Evolutionary conservation across 2,888 invertebrate species (phyloP), one percentile per base, ranked within the genome.

Genomic region (Macaria notata): DNA sequence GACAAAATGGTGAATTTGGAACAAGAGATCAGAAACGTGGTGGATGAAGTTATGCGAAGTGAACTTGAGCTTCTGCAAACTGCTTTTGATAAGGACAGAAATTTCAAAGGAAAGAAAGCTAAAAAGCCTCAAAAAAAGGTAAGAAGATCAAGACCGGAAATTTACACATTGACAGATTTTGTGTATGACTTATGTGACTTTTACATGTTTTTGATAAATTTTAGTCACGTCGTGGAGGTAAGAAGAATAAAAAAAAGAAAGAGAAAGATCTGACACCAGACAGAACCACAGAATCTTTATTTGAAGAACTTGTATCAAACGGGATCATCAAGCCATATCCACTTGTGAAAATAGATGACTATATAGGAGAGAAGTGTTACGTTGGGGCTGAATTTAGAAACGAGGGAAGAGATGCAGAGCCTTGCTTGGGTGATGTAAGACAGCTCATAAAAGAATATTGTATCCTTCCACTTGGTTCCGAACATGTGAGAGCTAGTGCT

Each of bases 241-340:
- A 98, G 72, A 98, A 98, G 76, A 94, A 94, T 66, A 98, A 98
- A 81, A 98, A 97, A 88, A 98, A 97, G 82, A 98, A 97, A 82
- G 98, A 98, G 76, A 98, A 98, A 81, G 98, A 98, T 86, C 88
- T 98, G 49, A 98, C 98, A 0, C 96, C 96, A 1, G 98, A 98
- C 76, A 93, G 98, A 78, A 96, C 96, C 0, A 95, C 95, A 0
- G 97, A 97, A 80, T 98, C 98, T 0, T 88, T 99, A 3, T 98
- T 97, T 76, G 98, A 98, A 83, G 98, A 99, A 84, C 86, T 99
- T 9, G 94, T 98, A 0, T 94, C 95, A 0, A 97, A 98, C 83
- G 98, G 98, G 0, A 97, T 99, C 29, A 97, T 98, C 58, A 95
- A 94, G 69, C 94, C 95, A 58, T 95, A 95, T 74, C 95, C 95